phyloP scores from a whole-genome alignment of 2,888 invertebrate genomes.

The Drosophila diplacantha region DNA sequence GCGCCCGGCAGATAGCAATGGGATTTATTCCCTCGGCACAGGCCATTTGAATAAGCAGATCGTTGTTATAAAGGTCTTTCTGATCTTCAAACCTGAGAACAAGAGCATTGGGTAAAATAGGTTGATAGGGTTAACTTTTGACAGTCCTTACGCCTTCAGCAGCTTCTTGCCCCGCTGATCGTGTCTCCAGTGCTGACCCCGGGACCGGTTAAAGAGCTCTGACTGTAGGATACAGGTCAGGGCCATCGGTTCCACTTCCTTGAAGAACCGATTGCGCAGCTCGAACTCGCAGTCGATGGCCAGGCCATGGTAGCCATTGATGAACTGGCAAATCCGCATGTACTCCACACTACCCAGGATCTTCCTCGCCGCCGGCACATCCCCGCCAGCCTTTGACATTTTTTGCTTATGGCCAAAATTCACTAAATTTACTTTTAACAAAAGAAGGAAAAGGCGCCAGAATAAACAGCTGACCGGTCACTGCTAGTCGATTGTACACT shows the following conservation, averaged over 20 bases:
- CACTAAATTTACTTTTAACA: neutral
- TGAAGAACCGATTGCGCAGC: conserved; percentile 79
- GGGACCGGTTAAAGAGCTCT: conserved; percentile 83
- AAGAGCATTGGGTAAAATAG: neutral
- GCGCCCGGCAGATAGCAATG: conserved; percentile 67
- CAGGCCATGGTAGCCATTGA: conserved; percentile 80
- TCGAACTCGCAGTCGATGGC: conserved; percentile 82
- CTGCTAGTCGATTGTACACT: neutral
- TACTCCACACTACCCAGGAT: conserved; percentile 63
- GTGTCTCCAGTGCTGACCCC: conserved; percentile 81
- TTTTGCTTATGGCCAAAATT: neutral
- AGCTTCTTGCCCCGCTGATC: conserved; percentile 80
- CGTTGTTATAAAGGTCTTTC: conserved; percentile 41
- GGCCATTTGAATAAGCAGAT: conserved; percentile 70
- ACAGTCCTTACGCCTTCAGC: conserved; percentile 65
- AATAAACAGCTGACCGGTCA: conserved; percentile 14
- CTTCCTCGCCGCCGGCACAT: conserved; percentile 45
- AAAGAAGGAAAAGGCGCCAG: conserved; percentile 19
- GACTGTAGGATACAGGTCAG: conserved; percentile 85
- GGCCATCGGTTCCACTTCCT: conserved; percentile 80
- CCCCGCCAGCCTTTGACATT: conserved; percentile 21
- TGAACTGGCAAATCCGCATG: conserved; percentile 76
- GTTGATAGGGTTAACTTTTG: too few species aligned
- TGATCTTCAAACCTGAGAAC: conserved; percentile 61
- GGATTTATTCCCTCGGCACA: conserved; percentile 67